Evolutionary conservation across 2,797 vertebrate genomes (phyloP).

Genomic region (Pterois miles): DNA sequence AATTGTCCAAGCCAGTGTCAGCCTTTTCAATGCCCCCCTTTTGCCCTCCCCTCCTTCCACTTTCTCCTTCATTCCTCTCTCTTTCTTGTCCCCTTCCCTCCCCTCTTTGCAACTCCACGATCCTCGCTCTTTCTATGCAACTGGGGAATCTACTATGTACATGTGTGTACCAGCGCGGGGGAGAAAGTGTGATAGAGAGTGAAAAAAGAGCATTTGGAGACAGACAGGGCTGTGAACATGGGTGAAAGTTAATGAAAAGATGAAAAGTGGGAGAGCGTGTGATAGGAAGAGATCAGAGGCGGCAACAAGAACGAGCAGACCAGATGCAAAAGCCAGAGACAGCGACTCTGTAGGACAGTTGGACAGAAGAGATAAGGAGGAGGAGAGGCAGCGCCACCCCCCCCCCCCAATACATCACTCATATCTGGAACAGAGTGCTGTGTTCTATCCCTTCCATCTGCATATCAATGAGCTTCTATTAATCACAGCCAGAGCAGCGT

Average conservation of each 20-base stretch:
- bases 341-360: slow-evolving; percentile 23
- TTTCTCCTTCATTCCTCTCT: slow-evolving; percentile 73
- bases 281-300: slow-evolving; percentile 21
- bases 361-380: slow-evolving; percentile 25
- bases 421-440: slow-evolving; percentile 40
- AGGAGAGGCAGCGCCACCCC: slow-evolving; percentile 5
- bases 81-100: slow-evolving; percentile 62
- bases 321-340: slow-evolving; percentile 34
- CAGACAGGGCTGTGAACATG: background rate
- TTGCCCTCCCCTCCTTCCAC: slow-evolving; percentile 44
- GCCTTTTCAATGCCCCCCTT: slow-evolving; percentile 79
- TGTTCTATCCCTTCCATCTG: slow-evolving; percentile 59
- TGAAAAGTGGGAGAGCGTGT: slow-evolving; percentile 13
- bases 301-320: background rate
- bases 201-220: background rate
- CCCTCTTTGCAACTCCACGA: slow-evolving; percentile 49
- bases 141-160: slow-evolving; percentile 61
- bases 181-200: slow-evolving; percentile 18
- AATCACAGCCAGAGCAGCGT: slow-evolving; percentile 57
- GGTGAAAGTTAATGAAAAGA: slow-evolving; percentile 51
- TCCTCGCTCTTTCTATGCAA: slow-evolving; percentile 55
- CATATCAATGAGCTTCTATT: slow-evolving; percentile 71
- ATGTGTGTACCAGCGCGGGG: slow-evolving; percentile 42
- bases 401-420: slow-evolving; percentile 37
- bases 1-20: slow-evolving; percentile 87